Base-by-base conservation (phyloP, 1,140 invertebrate genomes). In the Theocolax elegans region DNA sequence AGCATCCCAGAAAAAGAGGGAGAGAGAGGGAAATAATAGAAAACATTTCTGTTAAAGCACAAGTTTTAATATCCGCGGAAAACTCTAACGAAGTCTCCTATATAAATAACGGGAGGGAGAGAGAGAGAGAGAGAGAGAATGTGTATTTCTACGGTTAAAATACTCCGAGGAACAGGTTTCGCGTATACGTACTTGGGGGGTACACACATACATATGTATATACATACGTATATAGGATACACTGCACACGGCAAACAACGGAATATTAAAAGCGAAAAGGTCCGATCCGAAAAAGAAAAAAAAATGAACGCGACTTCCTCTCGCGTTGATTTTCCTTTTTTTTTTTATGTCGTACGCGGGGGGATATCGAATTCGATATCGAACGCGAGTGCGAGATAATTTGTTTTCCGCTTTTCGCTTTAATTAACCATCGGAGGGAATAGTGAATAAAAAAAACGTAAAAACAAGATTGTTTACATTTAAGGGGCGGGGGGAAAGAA, bases 251-350 rank as follows among this genome's bases (percentile, higher is more conserved):
- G 15, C 23, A 60, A 60, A 60, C 23, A 60, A 46, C 23, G 6
- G 21, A 29, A 60, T 60, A 60, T 60, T 60, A 60, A 44, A 60
- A 60, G 46, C n/a, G 25, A 44, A 31, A 29, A 27, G 23, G 19
- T 42, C 21, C 35, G 19, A 44, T 8, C 2, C 17, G 13, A 31
- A 19, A 42, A 21, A 9, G 54, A 42, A 58, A 25, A 23, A 58
- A 58, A 58, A 58, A 58, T 35, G 31, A 6, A 6, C 17, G 35
- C 21, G 13, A 1, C 25, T 58, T 17, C 12, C 12, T n/a, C 31
- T 38, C 23, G 31, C 19, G n/a, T n/a, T n/a, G n/a, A n/a, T n/a
- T n/a, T n/a, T 19, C 15, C 9, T 21, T 56, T 29, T 29, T 44
- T 44, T 44, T 44, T 44, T 44, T 44, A 15, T 44, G 15, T 44